phyloP scores from a whole-genome alignment of 2,888 invertebrate genomes.

The Antitype chi region DNA sequence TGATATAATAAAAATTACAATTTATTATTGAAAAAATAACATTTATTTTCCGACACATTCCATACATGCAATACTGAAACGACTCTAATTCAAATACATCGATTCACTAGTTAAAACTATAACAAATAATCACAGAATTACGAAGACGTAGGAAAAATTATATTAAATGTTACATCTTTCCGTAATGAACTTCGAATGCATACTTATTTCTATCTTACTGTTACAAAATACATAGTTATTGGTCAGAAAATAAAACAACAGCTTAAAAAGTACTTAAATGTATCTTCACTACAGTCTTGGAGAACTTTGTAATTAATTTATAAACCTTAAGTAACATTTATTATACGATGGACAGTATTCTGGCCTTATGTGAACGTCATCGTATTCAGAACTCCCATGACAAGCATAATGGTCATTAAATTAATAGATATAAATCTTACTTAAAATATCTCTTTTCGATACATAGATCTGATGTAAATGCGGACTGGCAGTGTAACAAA shows the following conservation, averaged over 20 bases:
- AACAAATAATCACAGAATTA: slow-evolving; percentile 89
- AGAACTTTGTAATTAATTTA: slow-evolving; percentile 74
- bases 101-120: slow-evolving; percentile 84
- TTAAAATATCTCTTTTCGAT: slow-evolving; percentile 63
- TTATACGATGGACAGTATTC: slow-evolving; percentile 68
- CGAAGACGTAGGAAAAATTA: slow-evolving; percentile 85
- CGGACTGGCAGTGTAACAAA: slow-evolving; percentile 82
- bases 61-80: slow-evolving; percentile 88
- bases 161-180: slow-evolving; percentile 81
- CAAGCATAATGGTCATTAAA: slow-evolving; percentile 58
- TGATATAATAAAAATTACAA: slow-evolving; percentile 3
- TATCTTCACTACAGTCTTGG: slow-evolving; percentile 84
- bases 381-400: slow-evolving; percentile 58
- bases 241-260: slow-evolving; percentile 88
- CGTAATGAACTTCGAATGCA: slow-evolving; percentile 83
- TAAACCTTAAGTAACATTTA: slow-evolving; percentile 69
- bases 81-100: slow-evolving; percentile 83
- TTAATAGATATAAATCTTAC: slow-evolving; percentile 55
- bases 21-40: slow-evolving; percentile 84
- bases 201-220: slow-evolving; percentile 85
- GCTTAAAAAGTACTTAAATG: slow-evolving; percentile 79
- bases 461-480: slow-evolving; percentile 77
- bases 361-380: slow-evolving; percentile 63
- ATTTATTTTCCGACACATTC: slow-evolving; percentile 88
- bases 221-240: slow-evolving; percentile 85